Percentiles rank a stretch among this genome's conserved stretches.
Conservation (phyloP, 1,140 invertebrate species). For the Musca domestica region DNA sequence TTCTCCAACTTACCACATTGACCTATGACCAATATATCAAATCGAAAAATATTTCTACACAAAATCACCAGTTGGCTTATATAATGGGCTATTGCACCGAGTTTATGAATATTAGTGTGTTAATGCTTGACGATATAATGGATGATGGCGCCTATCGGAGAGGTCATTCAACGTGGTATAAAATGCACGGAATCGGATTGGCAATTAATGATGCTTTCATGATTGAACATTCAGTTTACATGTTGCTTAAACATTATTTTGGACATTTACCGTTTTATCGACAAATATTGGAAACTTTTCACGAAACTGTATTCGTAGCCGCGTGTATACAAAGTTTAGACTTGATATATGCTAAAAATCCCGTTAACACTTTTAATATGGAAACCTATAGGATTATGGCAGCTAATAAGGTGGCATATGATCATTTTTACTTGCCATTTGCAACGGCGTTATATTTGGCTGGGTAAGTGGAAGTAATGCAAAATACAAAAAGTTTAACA, state of each 20-base stretch:
- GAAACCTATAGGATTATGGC: constrained; percentile 86
- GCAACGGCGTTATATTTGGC: constrained; percentile 84
- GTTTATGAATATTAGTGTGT: constrained; percentile 84
- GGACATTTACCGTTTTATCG: constrained; percentile 74
- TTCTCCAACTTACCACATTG: constrained; percentile 35
- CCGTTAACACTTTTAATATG: constrained; percentile 78
- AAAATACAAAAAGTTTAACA: no score
- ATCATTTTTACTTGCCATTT: constrained; percentile 91
- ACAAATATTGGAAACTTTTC: constrained; percentile 79
- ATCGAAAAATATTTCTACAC: constrained; percentile 62
- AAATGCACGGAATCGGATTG: constrained; percentile 73
- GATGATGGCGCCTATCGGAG: constrained; percentile 81
- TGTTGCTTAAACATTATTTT: constrained; percentile 77
- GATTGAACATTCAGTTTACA: constrained; percentile 77
- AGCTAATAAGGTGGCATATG: constrained; percentile 94
- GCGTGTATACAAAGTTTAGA: constrained; percentile 77
- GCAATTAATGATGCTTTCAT: constrained; percentile 88
- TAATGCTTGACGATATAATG: constrained; percentile 91
- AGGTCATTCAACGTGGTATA: constrained; percentile 88
- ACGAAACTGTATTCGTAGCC: constrained; percentile 80
- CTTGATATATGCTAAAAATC: constrained; percentile 64
- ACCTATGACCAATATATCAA: constrained; percentile 74
- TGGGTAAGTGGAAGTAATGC: constrained; percentile 56
- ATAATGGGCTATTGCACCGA: constrained; percentile 93
- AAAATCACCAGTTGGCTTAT: constrained; percentile 76